phyloP scores from a whole-genome alignment of 2,888 invertebrate species.

The Caenorhabditis auriculariae region DNA sequence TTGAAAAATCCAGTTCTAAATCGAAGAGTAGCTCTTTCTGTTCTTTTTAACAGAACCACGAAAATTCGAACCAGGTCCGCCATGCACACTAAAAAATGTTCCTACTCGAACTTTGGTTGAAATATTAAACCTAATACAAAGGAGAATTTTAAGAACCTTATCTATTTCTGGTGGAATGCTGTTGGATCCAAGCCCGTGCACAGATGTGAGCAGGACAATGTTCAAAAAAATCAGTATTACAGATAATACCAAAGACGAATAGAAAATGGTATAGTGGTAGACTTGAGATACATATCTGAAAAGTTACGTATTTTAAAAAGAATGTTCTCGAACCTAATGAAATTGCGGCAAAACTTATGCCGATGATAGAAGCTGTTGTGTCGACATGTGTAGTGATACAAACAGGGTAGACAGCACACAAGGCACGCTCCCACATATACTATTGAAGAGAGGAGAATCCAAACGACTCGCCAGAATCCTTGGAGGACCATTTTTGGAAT shows the following conservation, averaged over 20 bases:
- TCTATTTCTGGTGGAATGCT: conserved; percentile 56
- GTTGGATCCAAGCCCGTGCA: conserved; percentile 55
- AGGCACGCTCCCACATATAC: conserved; percentile 35
- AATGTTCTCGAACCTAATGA: conserved; percentile 42
- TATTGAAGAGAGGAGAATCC: conserved; percentile 37
- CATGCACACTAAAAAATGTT: too few relatives aligned
- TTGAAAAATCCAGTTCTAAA: too few relatives aligned
- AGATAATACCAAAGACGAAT: conserved; percentile 40
- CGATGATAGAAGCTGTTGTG: conserved; percentile 55
- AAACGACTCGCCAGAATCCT: conserved; percentile 7
- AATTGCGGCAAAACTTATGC: conserved; percentile 55
- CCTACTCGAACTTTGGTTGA: neutral
- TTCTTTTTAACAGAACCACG: too few relatives aligned
- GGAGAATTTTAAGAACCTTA: conserved; percentile 20
- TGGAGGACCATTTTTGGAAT: neutral
- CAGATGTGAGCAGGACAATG: conserved; percentile 50
- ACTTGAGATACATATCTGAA: conserved; percentile 50
- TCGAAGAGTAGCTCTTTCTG: too few relatives aligned
- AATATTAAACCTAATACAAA: too few relatives aligned
- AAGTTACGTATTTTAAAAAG: conserved; percentile 1
- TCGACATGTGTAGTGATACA: conserved; percentile 50
- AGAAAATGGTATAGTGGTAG: conserved; percentile 54
- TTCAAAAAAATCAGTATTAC: conserved; percentile 44
- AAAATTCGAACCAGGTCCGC: too few relatives aligned
- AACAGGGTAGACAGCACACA: conserved; percentile 48